Base-by-base conservation (phyloP, 2,888 invertebrate genomes). In the Ectemnius cavifrons region DNA sequence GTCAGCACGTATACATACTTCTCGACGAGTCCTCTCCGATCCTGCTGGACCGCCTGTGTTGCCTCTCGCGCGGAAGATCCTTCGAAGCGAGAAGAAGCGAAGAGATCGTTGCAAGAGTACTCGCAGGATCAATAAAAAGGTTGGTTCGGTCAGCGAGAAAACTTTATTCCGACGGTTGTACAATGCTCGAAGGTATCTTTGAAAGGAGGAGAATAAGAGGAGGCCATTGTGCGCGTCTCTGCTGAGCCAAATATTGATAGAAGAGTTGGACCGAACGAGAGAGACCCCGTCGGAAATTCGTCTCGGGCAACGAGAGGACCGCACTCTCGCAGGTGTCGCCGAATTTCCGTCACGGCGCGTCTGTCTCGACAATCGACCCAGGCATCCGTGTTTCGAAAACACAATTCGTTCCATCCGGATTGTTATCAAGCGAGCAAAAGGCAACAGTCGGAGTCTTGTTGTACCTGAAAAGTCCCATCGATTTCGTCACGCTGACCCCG, bases 391-490 rank as follows among this genome's bases (percentile, higher is more conserved):
- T 89, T 89, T 88, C 83, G 86, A 88, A 89, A 88, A 88, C 88
- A 88, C 83, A 61, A 89, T 90, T 89, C 87, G 89, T 89, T 89
- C 86, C 88, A 77, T 84, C 63, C 68, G 82, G 79, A 87, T 88
- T 84, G 81, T 86, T 87, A 89, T 89, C 85, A 84, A 14, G 16
- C 77, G 74, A 76, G 75, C 79, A 11, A 78, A 75, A 74, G 70
- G 66, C 59, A 23, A 71, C n/a, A 16, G 52, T 52, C 52, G 52
- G 16, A 52, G 37, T 6, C 37, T 37, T 2, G 52, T 14, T 52
- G 56, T 59, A 67, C 61, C 71, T 71, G 75, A 63, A 78, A 77
- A 78, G 75, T n/a, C 58, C 73, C 73, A 63, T 75, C 77, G 69
- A 79, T 81, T 84, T 86, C 81, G 84, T 84, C 80, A 85, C 78